phyloP scores from a whole-genome alignment of 2,888 invertebrate genomes.

The Nymphalis c-album region DNA sequence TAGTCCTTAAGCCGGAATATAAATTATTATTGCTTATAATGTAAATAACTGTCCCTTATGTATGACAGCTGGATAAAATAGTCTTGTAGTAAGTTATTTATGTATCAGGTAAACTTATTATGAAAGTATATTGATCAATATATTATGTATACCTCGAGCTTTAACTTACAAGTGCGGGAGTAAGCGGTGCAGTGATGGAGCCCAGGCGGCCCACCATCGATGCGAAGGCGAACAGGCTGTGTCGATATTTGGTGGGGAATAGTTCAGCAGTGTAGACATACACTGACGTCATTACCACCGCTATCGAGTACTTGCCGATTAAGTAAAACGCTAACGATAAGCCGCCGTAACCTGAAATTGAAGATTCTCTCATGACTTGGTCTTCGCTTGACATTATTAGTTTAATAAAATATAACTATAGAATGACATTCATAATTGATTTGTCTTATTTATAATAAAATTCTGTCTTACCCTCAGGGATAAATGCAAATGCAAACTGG shows the following conservation, averaged over 20 bases:
- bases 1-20: too few species aligned
- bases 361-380: too few species aligned
- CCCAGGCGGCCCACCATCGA: slow-evolving; percentile 86
- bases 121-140: not conserved
- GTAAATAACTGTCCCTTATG: too few species aligned
- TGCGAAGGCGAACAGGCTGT: slow-evolving; percentile 84
- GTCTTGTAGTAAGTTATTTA: too few species aligned
- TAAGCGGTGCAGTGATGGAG: slow-evolving; percentile 85
- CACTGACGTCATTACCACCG: slow-evolving; percentile 83
- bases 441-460: not conserved
- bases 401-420: not conserved
- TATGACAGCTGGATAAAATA: too few species aligned
- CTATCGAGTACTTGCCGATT: slow-evolving; percentile 84
- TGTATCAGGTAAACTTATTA: not conserved
- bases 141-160: not conserved
- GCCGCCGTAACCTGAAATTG: slow-evolving; percentile 53
- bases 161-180: slow-evolving; percentile 82
- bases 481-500: slow-evolving; percentile 82
- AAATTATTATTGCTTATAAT: too few species aligned
- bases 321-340: slow-evolving; percentile 79
- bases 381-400: too few species aligned
- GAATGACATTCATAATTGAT: too few species aligned
- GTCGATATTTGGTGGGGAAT: slow-evolving; percentile 84
- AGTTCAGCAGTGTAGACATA: slow-evolving; percentile 86
- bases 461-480: slow-evolving; percentile 70